These are phyloP conservation scores for Lutjanus argentimaculatus DNA, from an alignment of 2,797 vertebrate species.

Conservation along the genomic window DNA sequence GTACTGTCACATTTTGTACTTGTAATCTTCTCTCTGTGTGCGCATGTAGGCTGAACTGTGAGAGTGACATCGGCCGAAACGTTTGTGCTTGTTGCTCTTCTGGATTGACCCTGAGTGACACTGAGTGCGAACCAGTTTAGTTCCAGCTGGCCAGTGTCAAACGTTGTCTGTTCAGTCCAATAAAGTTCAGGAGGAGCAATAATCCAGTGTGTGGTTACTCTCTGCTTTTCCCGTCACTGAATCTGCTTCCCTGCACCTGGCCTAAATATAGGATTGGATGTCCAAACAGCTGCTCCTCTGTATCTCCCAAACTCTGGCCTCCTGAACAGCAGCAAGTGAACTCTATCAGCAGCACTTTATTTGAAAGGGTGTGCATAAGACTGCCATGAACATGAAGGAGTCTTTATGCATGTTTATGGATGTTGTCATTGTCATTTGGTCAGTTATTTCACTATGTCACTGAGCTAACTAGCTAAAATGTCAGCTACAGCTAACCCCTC, in stretches of 20 bases:
- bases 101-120: not conserved
- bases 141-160: not conserved
- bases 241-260: constrained; percentile 14
- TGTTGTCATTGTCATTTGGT: too few relatives aligned
- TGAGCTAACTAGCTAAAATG: too few relatives aligned
- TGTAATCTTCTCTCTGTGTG: too few relatives aligned
- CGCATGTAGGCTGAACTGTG: not conserved
- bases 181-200: constrained; percentile 4
- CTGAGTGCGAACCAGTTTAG: not conserved
- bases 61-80: not conserved
- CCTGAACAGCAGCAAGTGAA: not conserved
- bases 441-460: too few relatives aligned
- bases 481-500: too few relatives aligned
- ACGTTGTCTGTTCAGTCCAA: not conserved
- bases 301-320: constrained; percentile 12
- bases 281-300: constrained; percentile 37
- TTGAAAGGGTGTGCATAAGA: too few relatives aligned
- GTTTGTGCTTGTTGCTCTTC: not conserved
- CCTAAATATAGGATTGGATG: constrained; percentile 28
- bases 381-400: too few relatives aligned
- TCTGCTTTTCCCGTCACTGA: constrained; percentile 13
- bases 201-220: constrained; percentile 5
- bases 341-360: not conserved
- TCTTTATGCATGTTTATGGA: too few relatives aligned
- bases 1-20: not conserved